These are phyloP conservation scores for Mythimna impura DNA, from an alignment of 2,888 invertebrate species.

Conservation along the genomic window DNA sequence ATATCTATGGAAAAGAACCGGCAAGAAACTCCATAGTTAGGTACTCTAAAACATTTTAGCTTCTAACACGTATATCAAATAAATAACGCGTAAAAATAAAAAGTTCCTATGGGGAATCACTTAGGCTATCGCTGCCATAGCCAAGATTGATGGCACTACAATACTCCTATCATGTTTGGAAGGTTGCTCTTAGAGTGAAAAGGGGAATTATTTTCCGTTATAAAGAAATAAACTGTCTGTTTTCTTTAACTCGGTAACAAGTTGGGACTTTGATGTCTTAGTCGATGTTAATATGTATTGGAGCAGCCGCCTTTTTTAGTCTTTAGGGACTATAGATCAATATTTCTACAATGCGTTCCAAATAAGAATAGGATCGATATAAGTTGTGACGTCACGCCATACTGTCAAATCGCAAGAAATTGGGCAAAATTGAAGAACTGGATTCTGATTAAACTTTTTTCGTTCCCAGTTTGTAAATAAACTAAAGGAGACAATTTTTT, in stretches of 20 bases:
- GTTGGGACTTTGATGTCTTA: constrained; percentile 2
- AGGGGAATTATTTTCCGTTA: not conserved
- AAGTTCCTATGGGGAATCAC: constrained; percentile 49
- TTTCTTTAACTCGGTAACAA: constrained; percentile 15
- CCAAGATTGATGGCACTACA: constrained; percentile 48
- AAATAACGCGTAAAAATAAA: constrained; percentile 31
- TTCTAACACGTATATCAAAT: constrained; percentile 8
- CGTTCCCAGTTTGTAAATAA: no score
- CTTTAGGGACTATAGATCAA: not conserved
- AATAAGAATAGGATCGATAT: no score
- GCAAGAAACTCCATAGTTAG: no score
- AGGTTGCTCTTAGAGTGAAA: not conserved
- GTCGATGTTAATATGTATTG: not conserved
- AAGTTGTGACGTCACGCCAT: no score
- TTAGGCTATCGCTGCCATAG: constrained; percentile 31
- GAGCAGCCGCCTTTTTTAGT: not conserved
- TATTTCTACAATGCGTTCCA: no score
- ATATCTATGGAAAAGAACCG: no score
- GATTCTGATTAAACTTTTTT: no score
- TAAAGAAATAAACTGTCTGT: constrained; percentile 15
- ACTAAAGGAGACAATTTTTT: no score
- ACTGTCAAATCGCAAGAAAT: no score
- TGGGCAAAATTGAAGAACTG: no score
- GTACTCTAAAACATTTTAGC: not conserved
- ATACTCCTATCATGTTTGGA: constrained; percentile 28